Base-by-base conservation (phyloP, 64 coral and sea anemone species). In the Acropora yongei region DNA sequence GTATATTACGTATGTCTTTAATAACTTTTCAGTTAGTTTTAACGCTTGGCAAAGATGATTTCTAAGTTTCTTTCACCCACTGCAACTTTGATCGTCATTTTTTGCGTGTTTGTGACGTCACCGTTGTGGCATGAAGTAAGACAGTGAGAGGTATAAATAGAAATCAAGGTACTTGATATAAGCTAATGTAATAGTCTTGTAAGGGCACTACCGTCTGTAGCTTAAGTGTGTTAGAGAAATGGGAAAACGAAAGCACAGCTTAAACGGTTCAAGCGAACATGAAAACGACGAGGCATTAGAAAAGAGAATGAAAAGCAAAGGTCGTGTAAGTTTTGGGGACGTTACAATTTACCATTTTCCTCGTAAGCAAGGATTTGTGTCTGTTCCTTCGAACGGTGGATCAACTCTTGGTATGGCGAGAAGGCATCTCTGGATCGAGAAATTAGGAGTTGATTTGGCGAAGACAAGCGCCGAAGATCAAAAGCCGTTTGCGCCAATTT, bases 361-460 rank as follows among this genome's bases (percentile, higher is more conserved):
- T 47, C 89, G 95, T 8, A 79, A 87, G 17, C 95, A 97, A 74
- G 95, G 95, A 2, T 97, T 97, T 87, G 92, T 97, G 11, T 97
- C 95, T 4, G 95, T 97, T 47, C 95, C 95, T 51, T 97, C 95
- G 43, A 91, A 92, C 49, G 95, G 95, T 66, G 95, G 95, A 18
- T 91, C 91, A 44, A 97, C 95, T 3, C 84, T 97, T 1, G 95
- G 95, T 57, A 97, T 97, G 95, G 95, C 95, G 18, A 91, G 76
- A 72, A 97, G 75, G 71, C 95, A 97, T 58, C 81, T 89, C 18
- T 94, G 65, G 43, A 93, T 94, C 41, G 95, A 97, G 41, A 93
- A 45, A 74, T 41, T 87, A 18, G 6, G 19, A 45, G 61, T 93
- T 43, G 75, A 78, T 87, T 80, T 78, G 47, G 46, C 46, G 44